phyloP scores from a whole-genome alignment of 2,797 vertebrate genomes.

The Leptoclinus maculatus region DNA sequence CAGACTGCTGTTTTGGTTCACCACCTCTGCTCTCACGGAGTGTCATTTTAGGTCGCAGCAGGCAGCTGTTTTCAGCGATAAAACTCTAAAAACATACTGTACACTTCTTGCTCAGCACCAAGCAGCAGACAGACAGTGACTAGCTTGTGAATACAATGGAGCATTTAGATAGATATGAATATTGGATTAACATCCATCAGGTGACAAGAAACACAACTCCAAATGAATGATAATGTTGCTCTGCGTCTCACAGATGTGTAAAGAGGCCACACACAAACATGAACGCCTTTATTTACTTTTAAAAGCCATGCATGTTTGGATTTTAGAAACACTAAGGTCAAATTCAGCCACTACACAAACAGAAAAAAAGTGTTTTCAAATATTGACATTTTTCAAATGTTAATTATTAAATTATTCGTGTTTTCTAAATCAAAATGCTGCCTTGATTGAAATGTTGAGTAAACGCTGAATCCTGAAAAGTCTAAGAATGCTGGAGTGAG shows the following conservation, averaged over 20 bases:
- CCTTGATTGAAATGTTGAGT: neutral
- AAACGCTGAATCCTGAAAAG: neutral
- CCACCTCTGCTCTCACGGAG: neutral
- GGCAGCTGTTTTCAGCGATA: neutral
- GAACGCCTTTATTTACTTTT: neutral
- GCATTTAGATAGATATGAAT: neutral
- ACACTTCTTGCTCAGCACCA: neutral
- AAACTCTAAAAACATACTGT: neutral
- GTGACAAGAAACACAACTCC: neutral
- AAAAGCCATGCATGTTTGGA: neutral
- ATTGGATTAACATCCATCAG: neutral
- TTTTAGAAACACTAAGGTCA: neutral
- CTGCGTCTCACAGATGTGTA: neutral
- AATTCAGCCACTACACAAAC: neutral
- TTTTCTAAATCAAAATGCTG: neutral
- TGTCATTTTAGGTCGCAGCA: neutral
- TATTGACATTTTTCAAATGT: neutral
- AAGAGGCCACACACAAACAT: neutral
- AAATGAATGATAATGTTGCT: neutral
- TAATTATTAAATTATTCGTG: neutral
- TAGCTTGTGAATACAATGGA: neutral
- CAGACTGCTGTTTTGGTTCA: neutral
- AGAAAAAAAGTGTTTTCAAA: neutral
- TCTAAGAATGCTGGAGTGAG: neutral
- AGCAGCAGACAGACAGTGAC: neutral